phyloP scores from a whole-genome alignment of 2,888 invertebrate species.

The Standfussiana lucernea region DNA sequence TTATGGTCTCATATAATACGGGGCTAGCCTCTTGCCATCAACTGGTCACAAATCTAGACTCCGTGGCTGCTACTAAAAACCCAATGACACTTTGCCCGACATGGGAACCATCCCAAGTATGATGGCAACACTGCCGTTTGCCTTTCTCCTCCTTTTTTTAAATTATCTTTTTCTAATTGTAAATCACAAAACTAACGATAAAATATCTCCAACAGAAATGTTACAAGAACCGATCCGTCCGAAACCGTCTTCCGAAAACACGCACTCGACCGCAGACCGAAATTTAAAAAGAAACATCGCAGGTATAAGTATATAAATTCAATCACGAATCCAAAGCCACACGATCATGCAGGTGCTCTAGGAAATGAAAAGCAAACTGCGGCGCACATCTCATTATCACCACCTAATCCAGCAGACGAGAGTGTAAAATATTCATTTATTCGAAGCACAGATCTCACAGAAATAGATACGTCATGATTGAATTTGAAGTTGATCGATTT shows the following conservation, averaged over 20 bases:
- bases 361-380: conserved; percentile 83
- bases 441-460: conserved; percentile 49
- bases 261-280: not conserved
- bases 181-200: not conserved
- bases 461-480: conserved; percentile 60
- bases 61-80: not conserved
- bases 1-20: not conserved
- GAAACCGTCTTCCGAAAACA: conserved; percentile 7
- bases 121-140: not conserved
- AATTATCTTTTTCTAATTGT: not conserved
- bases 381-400: conserved; percentile 77
- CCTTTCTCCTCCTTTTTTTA: not conserved
- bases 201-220: not conserved
- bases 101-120: not conserved
- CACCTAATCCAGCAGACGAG: conserved; percentile 75
- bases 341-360: conserved; percentile 68
- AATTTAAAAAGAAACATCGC: conserved; percentile 25
- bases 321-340: conserved; percentile 71
- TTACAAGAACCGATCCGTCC: not conserved
- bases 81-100: not conserved
- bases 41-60: not conserved
- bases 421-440: conserved; percentile 75
- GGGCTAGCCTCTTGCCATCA: not conserved
- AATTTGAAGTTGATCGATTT: conserved; percentile 42
- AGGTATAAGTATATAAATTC: conserved; percentile 44